A percentile compares a stretch with the other conserved stretches of the same genome.
phyloP scores from a whole-genome alignment of 1,140 invertebrate genomes.

The Calycopis cecrops region DNA sequence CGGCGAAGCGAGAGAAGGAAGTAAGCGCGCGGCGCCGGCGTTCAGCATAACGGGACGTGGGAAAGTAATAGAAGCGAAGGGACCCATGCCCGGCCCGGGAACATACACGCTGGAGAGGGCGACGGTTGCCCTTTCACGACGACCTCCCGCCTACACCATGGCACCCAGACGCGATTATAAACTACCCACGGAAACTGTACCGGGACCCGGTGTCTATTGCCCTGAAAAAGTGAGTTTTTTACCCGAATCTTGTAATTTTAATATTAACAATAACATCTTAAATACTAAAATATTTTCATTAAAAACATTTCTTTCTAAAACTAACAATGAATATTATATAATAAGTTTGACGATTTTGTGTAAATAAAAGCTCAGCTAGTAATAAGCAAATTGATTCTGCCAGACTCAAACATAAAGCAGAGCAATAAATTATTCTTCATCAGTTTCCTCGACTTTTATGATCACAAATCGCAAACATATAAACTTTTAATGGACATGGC shows the following conservation, averaged over 20 bases:
- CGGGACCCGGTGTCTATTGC: constrained; percentile 77
- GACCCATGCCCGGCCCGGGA: constrained; percentile 63
- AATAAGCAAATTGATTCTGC: too few relatives aligned
- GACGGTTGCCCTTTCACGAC: constrained; percentile 41
- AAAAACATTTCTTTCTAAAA: too few relatives aligned
- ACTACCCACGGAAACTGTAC: constrained; percentile 48
- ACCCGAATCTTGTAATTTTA: too few relatives aligned
- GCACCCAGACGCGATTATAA: constrained; percentile 58
- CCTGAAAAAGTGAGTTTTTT: constrained; percentile 73
- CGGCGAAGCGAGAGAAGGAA: constrained; percentile 81
- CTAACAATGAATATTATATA: too few relatives aligned
- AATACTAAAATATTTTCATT: too few relatives aligned
- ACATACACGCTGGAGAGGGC: constrained; percentile 64
- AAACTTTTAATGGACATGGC: too few relatives aligned
- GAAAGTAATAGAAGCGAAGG: constrained; percentile 48
- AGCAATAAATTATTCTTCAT: too few relatives aligned
- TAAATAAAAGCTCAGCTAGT: too few relatives aligned
- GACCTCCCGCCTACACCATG: constrained; percentile 69
- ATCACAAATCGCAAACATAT: too few relatives aligned
- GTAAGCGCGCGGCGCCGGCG: constrained; percentile 75
- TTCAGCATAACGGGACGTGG: constrained; percentile 68
- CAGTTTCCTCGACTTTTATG: too few relatives aligned
- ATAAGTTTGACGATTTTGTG: too few relatives aligned
- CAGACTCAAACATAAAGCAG: constrained; percentile 2
- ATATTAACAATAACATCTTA: too few relatives aligned